Evolutionary conservation across 23 tunicate genomes (phyloP).

Genomic region (Halocynthia roretzi): DNA sequence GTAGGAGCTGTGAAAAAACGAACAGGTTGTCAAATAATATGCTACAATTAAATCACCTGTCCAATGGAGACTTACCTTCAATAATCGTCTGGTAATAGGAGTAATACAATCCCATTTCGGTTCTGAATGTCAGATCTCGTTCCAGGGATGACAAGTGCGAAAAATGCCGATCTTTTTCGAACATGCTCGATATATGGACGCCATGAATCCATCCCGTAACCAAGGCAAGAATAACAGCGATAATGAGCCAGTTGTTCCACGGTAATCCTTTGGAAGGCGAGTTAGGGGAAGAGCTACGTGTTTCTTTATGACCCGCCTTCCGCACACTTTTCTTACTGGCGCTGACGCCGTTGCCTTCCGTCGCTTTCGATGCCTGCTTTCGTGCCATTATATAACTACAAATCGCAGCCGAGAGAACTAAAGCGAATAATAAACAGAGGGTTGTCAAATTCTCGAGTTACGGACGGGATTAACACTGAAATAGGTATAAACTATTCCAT

Average conservation of each 20-base stretch:
- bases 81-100: conserved; percentile 89
- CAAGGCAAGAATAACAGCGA: conserved; percentile 67
- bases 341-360: too few relatives aligned
- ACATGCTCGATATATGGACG: conserved; percentile 89
- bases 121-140: conserved; percentile 92
- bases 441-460: too few relatives aligned
- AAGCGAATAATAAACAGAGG: too few relatives aligned
- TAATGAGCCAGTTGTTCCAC: conserved; percentile 69
- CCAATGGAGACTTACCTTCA: conserved; percentile 47
- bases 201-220: conserved; percentile 89
- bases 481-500: too few relatives aligned
- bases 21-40: conserved; percentile 1
- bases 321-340: too few relatives aligned
- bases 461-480: too few relatives aligned
- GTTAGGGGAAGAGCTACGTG: too few relatives aligned
- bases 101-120: conserved; percentile 99
- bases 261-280: neutral
- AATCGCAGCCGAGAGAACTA: too few relatives aligned
- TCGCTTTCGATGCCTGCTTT: too few relatives aligned
- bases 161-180: conserved; percentile 98
- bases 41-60: neutral
- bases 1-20: conserved; percentile 58
- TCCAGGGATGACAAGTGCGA: conserved; percentile 95
- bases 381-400: too few relatives aligned
- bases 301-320: too few relatives aligned